Base-by-base conservation (phyloP, 2,797 vertebrate species). In the Lacerta viridis region DNA sequence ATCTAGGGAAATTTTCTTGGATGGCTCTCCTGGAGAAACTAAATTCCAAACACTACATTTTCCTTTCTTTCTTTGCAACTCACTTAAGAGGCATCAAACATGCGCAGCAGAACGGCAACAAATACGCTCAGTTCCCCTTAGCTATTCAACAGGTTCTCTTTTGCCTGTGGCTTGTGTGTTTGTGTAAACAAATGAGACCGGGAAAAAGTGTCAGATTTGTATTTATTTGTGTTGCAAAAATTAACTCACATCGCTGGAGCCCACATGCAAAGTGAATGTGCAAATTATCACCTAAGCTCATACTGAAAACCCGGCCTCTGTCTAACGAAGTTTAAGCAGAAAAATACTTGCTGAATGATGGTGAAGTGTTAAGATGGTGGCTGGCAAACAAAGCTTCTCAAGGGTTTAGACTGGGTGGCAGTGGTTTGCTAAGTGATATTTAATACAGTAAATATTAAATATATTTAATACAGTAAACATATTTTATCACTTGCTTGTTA, bases 1-100 rank as follows among this genome's bases (percentile, higher is more conserved):
- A 85, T 85, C 85, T 81, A 76, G 71, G 71, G 25, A 15, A 11
- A 59, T 86, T 89, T 41, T 82, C 79, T 43, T 55, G 7, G 8
- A 64, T 8, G 66, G 17, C 4, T 69, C 33, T 85, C n/a, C 15
- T 39, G 23, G 76, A 85, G 59, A 76, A 27, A 85, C 10, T 68
- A 61, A 61, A 82, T 86, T 68, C 33, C 76, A 75, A 85, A 15
- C 69, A 64, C n/a, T n/a, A 39, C 23, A 33, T 71, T 84, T 84
- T n/a, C 17, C 23, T 76, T 76, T 78, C 27, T 25, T 27, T 17
- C 5, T 7, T 25, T 39, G 27, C 41, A 89, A n/a, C 33, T 64
- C 5, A 25, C 18, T 89, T 68, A 5, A 4, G 59, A 75, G 77
- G 43, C 18, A 80, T 55, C n/a, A 80, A 68, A 68, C 68, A 68